These are phyloP conservation scores for Mantis religiosa DNA, from an alignment of 2,888 invertebrate genomes.

Conservation along the genomic window DNA sequence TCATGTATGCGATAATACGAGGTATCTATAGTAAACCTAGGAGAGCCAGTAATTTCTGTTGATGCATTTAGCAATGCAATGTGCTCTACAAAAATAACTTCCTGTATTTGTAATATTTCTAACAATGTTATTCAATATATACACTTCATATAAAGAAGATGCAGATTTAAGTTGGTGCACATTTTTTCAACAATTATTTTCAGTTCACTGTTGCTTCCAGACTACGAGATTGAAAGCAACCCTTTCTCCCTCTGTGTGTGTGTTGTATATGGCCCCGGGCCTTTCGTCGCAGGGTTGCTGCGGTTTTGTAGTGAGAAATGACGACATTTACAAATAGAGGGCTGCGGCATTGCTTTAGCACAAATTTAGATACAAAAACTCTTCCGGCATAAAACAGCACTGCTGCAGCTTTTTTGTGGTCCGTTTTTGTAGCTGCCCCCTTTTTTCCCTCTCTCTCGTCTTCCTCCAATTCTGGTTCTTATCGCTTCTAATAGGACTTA, in stretches of 20 bases:
- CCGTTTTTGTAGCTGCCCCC: neutral
- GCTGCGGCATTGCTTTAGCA: neutral
- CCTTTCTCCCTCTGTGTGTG: neutral
- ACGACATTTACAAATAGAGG: too few relatives aligned
- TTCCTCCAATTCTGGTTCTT: neutral
- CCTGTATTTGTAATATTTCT: too few relatives aligned
- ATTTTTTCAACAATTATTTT: neutral
- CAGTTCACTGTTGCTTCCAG: neutral
- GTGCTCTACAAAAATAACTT: too few relatives aligned
- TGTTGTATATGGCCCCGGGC: neutral
- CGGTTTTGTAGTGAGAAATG: neutral
- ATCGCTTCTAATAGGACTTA: neutral
- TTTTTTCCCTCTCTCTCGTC: neutral
- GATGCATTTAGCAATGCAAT: too few relatives aligned
- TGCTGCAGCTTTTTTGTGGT: neutral
- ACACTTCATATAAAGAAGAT: too few relatives aligned
- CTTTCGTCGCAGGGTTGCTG: neutral
- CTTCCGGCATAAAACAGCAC: neutral
- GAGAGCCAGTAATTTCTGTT: too few relatives aligned
- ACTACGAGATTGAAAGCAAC: neutral
- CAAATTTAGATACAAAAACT: neutral
- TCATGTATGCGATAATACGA: too few relatives aligned
- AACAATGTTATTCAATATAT: too few relatives aligned
- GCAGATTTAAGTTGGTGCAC: too few relatives aligned
- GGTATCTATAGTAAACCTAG: too few relatives aligned